Evolutionary conservation across 2,797 vertebrate species (phyloP), one percentile per base, ranked within the genome.

Genomic region (Enteromius paludinosus): DNA sequence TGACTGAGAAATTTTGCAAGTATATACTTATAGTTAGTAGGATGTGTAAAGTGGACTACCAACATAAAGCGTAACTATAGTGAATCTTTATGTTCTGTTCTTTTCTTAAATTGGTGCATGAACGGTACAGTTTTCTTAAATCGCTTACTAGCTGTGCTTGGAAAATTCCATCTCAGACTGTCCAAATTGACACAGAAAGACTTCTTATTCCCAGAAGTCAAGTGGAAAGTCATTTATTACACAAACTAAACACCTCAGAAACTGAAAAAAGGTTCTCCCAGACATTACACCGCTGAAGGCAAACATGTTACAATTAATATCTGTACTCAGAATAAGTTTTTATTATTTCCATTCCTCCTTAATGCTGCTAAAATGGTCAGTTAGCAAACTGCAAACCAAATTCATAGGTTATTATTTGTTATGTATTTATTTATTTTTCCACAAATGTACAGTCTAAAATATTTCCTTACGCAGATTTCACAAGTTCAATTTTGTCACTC

Each of bases 161-260:
- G 10, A 73, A 73, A 73, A 73, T 65, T 81, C 59, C 79, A 65
- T 45, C 52, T 30, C 23, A 59, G 38, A 45, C 66, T 33, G 10
- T 61, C 30, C 20, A 73, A 28, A 52, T 3, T 7, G 14, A 38
- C 23, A 4, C n/a, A 52, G 61, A 81, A 81, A 52, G 56, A 23
- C 23, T 73, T 17, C 17, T 74, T 81, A 43, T 73, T 64, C 69
- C 12, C 15, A 54, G 38, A 56, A 80, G 52, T 70, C 49, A 70
- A 66, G 30, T 47, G 25, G 11, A 77, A 69, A 56, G 47, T 54
- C 62, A 78, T 52, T 79, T 64, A 68, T 41, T 59, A 54, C 28
- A 45, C 66, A 79, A 59, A 69, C 41, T 59, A 56, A 79, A 61
- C 41, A 61, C 38, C 52, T 30, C 65, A 18, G 25, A 30, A 56